Percentiles rank a stretch among this genome's conserved stretches.
Evolutionary conservation across 2,888 invertebrate genomes (phyloP).

Genomic region (Aphodius granarius): DNA sequence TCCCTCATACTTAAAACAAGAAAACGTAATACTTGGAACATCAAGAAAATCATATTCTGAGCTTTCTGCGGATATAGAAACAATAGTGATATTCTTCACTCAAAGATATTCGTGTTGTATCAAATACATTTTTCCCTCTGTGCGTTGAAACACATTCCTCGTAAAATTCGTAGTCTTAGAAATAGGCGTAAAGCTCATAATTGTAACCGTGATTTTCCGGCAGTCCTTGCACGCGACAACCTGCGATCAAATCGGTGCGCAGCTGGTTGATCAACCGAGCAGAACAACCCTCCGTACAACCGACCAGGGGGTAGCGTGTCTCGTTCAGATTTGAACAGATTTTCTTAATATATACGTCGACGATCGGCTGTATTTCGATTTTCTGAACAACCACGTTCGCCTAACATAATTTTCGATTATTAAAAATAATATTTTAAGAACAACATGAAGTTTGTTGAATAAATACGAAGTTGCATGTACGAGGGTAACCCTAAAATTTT

Average conservation of each 20-base stretch:
- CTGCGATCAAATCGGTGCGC: conserved; percentile 51
- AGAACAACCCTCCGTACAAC: conserved; percentile 48
- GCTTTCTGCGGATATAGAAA: too few species aligned
- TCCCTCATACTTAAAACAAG: too few species aligned
- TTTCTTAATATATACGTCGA: conserved; percentile 13
- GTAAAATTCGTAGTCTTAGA: not conserved
- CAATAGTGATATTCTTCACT: too few species aligned
- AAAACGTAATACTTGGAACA: too few species aligned
- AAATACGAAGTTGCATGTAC: not conserved
- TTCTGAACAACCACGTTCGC: not conserved
- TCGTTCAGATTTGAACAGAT: conserved; percentile 20
- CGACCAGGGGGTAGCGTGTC: conserved; percentile 21
- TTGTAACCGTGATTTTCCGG: conserved; percentile 40
- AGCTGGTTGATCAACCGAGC: conserved; percentile 55
- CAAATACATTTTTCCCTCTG: too few species aligned
- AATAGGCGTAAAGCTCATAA: conserved; percentile 3
- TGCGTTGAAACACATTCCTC: too few species aligned
- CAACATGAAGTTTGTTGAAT: not conserved
- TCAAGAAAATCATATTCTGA: too few species aligned
- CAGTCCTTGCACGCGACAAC: conserved; percentile 40
- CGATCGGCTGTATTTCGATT: not conserved
- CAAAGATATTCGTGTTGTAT: too few species aligned
- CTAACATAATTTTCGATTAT: not conserved
- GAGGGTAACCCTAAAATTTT: conserved; percentile 13
- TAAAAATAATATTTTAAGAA: not conserved